A percentile compares a stretch with the other conserved stretches of the same genome.
phyloP scores from a whole-genome alignment of 2,113 vertebrate species.

The Phylloscopus trochilus region DNA sequence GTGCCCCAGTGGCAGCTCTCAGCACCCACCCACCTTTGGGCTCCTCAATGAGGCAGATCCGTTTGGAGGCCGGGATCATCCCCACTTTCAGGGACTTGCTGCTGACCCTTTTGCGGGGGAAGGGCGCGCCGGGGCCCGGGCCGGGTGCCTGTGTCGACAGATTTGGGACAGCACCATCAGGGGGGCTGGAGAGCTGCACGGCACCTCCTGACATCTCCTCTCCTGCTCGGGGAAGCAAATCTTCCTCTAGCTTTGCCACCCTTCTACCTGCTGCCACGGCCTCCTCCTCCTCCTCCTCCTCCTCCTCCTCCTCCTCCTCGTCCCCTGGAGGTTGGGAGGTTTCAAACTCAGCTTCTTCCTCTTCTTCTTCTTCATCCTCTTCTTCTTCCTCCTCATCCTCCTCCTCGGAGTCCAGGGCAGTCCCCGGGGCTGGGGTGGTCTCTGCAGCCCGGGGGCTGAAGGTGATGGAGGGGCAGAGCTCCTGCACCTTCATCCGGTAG shows the following conservation, averaged over 20 bases:
- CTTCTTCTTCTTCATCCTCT: constrained; percentile 25
- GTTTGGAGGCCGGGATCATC: not conserved
- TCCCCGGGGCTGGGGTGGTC: not conserved
- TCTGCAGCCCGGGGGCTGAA: constrained; percentile 7
- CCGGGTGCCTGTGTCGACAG: constrained; percentile 44
- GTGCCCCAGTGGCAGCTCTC: too few species aligned
- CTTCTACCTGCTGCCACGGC: constrained; percentile 38
- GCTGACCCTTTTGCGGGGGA: constrained; percentile 62
- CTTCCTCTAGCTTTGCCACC: not conserved
- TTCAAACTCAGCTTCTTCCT: constrained; percentile 37
- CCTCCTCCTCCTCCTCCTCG: not conserved
- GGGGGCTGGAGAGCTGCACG: not conserved
- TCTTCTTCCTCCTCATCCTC: not conserved
- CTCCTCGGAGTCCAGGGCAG: not conserved
- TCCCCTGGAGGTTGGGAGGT: not conserved
- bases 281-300: constrained; percentile 56
- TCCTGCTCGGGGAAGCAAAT: not conserved
- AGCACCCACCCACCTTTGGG: not conserved
- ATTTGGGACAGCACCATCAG: constrained; percentile 18
- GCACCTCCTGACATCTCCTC: not conserved
- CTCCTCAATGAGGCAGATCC: not conserved
- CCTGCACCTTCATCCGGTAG: constrained; percentile 73
- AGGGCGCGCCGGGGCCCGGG: constrained; percentile 31
- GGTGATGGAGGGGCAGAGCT: constrained; percentile 70
- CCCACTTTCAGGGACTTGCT: not conserved